Conservation (phyloP, 2,888 invertebrate genomes). For the Octonoba sinensis region DNA sequence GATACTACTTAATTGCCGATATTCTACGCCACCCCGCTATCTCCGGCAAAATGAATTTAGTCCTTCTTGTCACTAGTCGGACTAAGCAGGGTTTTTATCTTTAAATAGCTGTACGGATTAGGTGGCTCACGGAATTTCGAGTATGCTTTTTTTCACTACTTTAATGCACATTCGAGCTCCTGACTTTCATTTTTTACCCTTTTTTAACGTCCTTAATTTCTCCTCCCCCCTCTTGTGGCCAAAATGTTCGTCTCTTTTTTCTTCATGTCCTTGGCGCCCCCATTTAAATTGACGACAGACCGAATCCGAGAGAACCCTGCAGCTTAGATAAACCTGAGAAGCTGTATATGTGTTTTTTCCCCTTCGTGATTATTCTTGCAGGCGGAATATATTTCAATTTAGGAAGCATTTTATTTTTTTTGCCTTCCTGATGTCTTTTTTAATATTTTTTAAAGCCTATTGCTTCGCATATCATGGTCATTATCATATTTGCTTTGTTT, state of each 20-base stretch:
- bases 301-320: conserved; percentile 40
- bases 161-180: conserved; percentile 41
- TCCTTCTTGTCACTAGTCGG: conserved; percentile 47
- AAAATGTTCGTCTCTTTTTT: conserved; percentile 23
- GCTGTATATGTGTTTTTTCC: conserved; percentile 39
- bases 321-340: conserved; percentile 33
- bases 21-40: conserved; percentile 55
- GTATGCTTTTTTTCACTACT: conserved; percentile 35
- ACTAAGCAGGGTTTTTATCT: conserved; percentile 62
- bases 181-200: conserved; percentile 21
- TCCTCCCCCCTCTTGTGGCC: conserved; percentile 28
- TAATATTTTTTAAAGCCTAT: conserved; percentile 23
- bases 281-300: conserved; percentile 56
- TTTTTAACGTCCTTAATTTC: conserved; percentile 49
- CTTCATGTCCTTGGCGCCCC: conserved; percentile 5
- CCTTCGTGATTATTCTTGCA: conserved; percentile 37
- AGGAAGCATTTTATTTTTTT: conserved; percentile 34
- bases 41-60: conserved; percentile 60
- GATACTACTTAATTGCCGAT: conserved; percentile 63
- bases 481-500: conserved; percentile 64
- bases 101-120: conserved; percentile 64
- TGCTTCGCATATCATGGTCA: conserved; percentile 22
- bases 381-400: conserved; percentile 60
- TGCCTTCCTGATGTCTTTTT: conserved; percentile 13
- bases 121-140: conserved; percentile 58